Evolutionary conservation across 2,113 vertebrate species (phyloP).

Genomic region (Nycticorax nycticorax): DNA sequence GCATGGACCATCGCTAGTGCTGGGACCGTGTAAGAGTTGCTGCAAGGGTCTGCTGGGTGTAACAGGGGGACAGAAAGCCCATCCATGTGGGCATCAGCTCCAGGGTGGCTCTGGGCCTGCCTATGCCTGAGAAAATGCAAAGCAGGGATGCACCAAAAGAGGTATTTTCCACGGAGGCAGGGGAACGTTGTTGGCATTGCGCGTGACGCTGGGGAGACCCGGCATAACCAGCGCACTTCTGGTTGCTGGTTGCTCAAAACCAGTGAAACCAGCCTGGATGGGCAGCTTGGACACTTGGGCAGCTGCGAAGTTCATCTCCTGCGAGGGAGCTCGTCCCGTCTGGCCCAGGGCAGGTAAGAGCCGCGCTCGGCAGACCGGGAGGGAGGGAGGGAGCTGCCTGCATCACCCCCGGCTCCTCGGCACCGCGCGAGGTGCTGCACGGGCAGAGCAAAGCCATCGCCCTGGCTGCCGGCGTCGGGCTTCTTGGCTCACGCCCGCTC

Average conservation of each 20-base stretch:
- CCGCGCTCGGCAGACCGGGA: background rate
- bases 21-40: background rate
- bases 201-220: fast-evolving
- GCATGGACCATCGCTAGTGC: fast-evolving
- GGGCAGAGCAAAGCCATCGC: fast-evolving
- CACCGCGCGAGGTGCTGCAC: fast-evolving
- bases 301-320: background rate
- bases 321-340: background rate
- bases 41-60: background rate
- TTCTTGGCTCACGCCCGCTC: background rate
- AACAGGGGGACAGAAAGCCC: fast-evolving
- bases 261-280: background rate
- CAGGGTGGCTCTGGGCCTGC: background rate
- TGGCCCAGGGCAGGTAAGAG: background rate
- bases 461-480: background rate
- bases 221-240: background rate
- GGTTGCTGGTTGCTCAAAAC: background rate
- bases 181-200: background rate
- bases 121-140: background rate
- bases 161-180: background rate
- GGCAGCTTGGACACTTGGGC: background rate
- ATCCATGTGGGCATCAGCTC: background rate
- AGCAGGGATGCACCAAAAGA: background rate
- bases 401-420: background rate
- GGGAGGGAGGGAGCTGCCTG: background rate